Conservation (phyloP, 2,797 vertebrate genomes). For the Schizothorax lantsangensis region DNA sequence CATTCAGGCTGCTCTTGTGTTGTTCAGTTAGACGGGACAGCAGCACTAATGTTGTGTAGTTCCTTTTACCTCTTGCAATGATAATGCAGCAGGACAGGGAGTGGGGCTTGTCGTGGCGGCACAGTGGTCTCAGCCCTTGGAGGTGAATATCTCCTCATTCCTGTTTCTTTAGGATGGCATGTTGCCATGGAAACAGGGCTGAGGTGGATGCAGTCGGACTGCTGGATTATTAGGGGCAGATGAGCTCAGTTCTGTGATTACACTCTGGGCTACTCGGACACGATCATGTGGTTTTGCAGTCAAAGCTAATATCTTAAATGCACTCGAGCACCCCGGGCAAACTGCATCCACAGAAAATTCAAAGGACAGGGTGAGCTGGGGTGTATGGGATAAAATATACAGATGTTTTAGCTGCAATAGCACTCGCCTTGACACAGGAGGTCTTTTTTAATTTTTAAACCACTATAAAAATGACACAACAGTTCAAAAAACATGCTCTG, state of each 20-base stretch:
- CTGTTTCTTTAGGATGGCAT: constrained; percentile 46
- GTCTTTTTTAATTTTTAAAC: neutral
- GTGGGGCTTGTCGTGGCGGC: constrained; percentile 20
- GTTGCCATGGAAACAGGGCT: constrained; percentile 77
- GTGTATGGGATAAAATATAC: neutral
- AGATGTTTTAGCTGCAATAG: neutral
- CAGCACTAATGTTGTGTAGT: constrained; percentile 17
- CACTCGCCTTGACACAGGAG: neutral
- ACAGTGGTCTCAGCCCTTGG: constrained; percentile 43
- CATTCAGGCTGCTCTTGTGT: neutral
- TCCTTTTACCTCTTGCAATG: constrained; percentile 6
- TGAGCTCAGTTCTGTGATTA: constrained; percentile 74
- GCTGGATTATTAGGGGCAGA: constrained; percentile 78
- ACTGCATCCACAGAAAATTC: neutral
- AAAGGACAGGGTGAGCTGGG: neutral
- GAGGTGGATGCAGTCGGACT: constrained; percentile 76
- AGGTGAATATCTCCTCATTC: constrained; percentile 57
- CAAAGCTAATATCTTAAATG: constrained; percentile 44
- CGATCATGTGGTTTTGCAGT: constrained; percentile 53
- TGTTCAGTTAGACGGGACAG: neutral
- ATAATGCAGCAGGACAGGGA: constrained; percentile 41
- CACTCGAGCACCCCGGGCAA: neutral
- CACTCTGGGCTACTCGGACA: constrained; percentile 71
- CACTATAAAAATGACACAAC: neutral
- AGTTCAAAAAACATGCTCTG: neutral